Conservation (phyloP, 2,888 invertebrate genomes). For the Sesia apiformis region DNA sequence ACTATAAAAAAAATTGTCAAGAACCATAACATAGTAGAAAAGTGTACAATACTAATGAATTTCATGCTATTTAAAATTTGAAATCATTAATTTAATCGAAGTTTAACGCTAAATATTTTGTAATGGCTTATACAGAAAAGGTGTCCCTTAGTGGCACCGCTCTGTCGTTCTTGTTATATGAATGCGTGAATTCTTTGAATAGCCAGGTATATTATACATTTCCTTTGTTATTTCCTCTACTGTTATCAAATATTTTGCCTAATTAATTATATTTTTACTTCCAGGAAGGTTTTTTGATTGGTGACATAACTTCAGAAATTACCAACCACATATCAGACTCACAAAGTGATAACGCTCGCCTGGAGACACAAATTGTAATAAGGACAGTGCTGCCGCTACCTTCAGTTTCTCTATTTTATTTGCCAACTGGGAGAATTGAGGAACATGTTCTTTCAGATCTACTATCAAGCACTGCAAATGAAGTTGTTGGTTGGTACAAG, state of each 20-base stretch:
- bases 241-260: slow-evolving; percentile 1
- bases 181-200: slow-evolving; percentile 75
- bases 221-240: neutral
- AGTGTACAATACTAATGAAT: too few species aligned
- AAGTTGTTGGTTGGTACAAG: slow-evolving; percentile 81
- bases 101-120: neutral
- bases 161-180: slow-evolving; percentile 79
- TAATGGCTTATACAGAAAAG: slow-evolving; percentile 64
- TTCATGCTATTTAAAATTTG: too few species aligned
- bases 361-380: slow-evolving; percentile 76
- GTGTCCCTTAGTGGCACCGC: slow-evolving; percentile 76
- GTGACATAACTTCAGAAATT: slow-evolving; percentile 76
- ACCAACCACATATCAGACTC: slow-evolving; percentile 81
- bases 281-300: slow-evolving; percentile 78
- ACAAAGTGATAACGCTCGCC: slow-evolving; percentile 76
- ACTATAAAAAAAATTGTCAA: too few species aligned
- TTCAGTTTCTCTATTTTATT: slow-evolving; percentile 71
- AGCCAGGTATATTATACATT: slow-evolving; percentile 68
- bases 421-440: slow-evolving; percentile 73
- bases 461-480: slow-evolving; percentile 64
- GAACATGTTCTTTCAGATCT: slow-evolving; percentile 67
- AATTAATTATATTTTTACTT: slow-evolving; percentile 1
- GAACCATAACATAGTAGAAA: too few species aligned
- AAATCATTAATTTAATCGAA: neutral
- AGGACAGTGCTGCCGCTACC: slow-evolving; percentile 76